Evolutionary conservation across 2,797 vertebrate species (phyloP), one percentile per base, ranked within the genome.

Genomic region (Pangasius mekongensis): DNA sequence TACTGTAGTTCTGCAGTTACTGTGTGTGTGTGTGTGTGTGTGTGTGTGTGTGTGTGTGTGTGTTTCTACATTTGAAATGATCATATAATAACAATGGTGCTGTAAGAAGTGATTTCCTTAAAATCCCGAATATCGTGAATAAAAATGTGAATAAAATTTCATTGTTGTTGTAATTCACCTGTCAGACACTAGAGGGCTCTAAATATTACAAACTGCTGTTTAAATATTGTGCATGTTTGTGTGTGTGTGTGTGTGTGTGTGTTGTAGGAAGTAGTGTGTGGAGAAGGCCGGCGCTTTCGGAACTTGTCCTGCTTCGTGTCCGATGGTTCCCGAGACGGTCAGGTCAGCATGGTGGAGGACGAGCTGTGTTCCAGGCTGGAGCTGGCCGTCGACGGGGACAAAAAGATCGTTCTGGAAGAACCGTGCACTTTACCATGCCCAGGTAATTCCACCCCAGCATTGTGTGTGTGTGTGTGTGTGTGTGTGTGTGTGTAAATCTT

Each of bases 291-390:
- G 43, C 96, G 97, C 90, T 94, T 95, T 92, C 96, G 99, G 87
- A 99, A 99, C 92, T 95, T 99, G 91, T 97, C 98, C 69, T 99
- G 99, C 93, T 96, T 97, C 3, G 98, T 99, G 92, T 97, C 96
- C 18, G 97, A 99, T 64, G 98, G 98, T 87, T 97, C 97, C 39
- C 24, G 16, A 22, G 96, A 96, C 24, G 95, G 95, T 11, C 87
- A 94, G 30, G 95, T 95, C 89, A 96, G 97, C 94, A 67, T 92
- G 90, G 97, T 98, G 89, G 98, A 99, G 74, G 99, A 99, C 87
- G 98, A 99, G 92, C 97, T 98, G 91, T 99, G 99, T 92, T 91
- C 95, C 88, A 94, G 96, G 83, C 93, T 97, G 92, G 97, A 98
- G 89, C 94, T 95, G 82, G 86, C 94, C 0, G 92, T 98, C 58